phyloP scores from a whole-genome alignment of 1,140 invertebrate genomes.

The Gonatopus flavifemur region DNA sequence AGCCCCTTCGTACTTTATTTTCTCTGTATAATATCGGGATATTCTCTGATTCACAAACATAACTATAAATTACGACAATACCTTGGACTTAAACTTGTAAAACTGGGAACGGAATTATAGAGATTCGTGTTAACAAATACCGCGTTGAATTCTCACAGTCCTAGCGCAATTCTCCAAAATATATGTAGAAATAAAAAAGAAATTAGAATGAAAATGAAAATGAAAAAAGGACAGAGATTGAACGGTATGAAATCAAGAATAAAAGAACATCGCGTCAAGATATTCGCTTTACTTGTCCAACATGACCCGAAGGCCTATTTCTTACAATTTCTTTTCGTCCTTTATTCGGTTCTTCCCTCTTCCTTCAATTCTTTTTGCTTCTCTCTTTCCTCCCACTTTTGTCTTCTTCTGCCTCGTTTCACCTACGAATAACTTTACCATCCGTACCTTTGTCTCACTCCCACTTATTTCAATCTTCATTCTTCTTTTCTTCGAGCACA shows the following conservation, averaged over 20 bases:
- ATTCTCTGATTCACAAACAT: too few relatives aligned
- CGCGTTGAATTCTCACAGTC: too few relatives aligned
- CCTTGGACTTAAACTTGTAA: too few relatives aligned
- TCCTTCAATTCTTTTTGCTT: neutral
- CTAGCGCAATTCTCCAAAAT: too few relatives aligned
- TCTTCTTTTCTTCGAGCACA: conserved; percentile 12
- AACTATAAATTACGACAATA: too few relatives aligned
- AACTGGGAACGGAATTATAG: too few relatives aligned
- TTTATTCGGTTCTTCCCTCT: conserved; percentile 5
- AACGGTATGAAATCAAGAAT: neutral
- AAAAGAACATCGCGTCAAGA: neutral
- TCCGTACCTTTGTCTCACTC: conserved; percentile 10
- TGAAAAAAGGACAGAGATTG: conserved; percentile 1
- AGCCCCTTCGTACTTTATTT: too few relatives aligned
- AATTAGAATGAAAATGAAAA: neutral
- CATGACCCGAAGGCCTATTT: too few relatives aligned
- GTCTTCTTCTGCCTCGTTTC: conserved; percentile 13
- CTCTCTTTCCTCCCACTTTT: conserved; percentile 15
- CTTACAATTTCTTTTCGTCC: too few relatives aligned
- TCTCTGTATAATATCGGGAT: too few relatives aligned
- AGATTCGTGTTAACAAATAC: too few relatives aligned
- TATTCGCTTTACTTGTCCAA: conserved; percentile 2
- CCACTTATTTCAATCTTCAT: conserved; percentile 12
- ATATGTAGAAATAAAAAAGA: too few relatives aligned
- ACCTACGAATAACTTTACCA: conserved; percentile 21